Evolutionary conservation across 2,797 vertebrate genomes (phyloP), one percentile per base, ranked within the genome.

Genomic region (Coracias cyanogaster): DNA sequence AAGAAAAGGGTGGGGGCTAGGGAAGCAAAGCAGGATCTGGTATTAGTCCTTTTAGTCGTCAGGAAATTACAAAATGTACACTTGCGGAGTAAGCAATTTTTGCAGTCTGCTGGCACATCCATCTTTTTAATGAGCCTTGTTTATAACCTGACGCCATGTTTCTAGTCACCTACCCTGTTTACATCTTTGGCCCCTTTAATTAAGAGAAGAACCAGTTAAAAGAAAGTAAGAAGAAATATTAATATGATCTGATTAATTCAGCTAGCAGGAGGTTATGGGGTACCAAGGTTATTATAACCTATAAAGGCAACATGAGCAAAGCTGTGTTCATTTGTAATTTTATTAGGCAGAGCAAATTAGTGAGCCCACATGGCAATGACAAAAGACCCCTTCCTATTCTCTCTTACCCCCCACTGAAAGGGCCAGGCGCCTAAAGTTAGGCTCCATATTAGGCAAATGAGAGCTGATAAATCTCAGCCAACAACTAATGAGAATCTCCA

Each of bases 121-220:
- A 98, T 98, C 98, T 98, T 98, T 98, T 98, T 99, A 99, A 99
- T 99, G 98, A 99, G 98, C 98, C 98, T 99, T 98, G 98, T 98
- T 98, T 99, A 98, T 98, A 99, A 98, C 98, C 97, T 94, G 95
- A 97, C 87, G 97, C 98, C 97, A 97, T 97, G 96, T 98, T 98
- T 96, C 97, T 91, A 98, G 97, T 98, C 98, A 98, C 98, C 98
- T 98, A 98, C 97, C 98, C 98, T 98, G 98, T 98, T 98, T 98
- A 98, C 98, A 94, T 99, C 98, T 98, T 98, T 98, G 98, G 97
- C 98, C 98, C 98, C 98, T 98, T 99, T 98, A 98, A 99, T 99
- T 99, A 98, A 98, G 98, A 98, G 98, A 98, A 98, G 98, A 98
- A 98, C 98, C 98, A 98, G 98, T 98, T 98, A 98, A 98, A 98